These are phyloP conservation scores for Globodera ellingtonae DNA, from an alignment of 1,140 invertebrate genomes.

Conservation along the genomic window DNA sequence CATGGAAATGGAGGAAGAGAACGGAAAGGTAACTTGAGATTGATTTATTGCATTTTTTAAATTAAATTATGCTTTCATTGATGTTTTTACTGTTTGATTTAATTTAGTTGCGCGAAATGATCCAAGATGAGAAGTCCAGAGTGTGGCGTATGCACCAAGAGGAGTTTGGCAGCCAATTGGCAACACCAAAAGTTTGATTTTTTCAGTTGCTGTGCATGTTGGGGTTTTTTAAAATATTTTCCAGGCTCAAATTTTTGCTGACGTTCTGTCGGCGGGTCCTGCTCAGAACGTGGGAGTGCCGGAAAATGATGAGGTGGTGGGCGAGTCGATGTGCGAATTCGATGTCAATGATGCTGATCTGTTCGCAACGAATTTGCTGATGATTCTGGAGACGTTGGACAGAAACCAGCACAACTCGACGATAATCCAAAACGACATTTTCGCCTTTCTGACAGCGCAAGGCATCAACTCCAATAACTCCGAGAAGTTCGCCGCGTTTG, in stretches of 20 bases:
- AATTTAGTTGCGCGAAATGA: conserved; percentile 18
- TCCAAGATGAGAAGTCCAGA: conserved; percentile 12
- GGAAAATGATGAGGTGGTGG: neutral
- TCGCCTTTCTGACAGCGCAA: conserved; percentile 13
- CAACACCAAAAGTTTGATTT: neutral
- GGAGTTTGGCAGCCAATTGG: neutral
- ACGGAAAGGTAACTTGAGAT: neutral
- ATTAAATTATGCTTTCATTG: neutral
- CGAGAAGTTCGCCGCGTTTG: conserved; percentile 14
- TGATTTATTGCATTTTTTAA: neutral
- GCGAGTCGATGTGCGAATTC: neutral
- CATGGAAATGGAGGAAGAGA: conserved; percentile 26
- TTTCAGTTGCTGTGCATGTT: neutral
- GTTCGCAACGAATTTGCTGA: conserved; percentile 13
- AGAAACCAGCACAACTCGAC: neutral
- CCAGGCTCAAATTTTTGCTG: neutral
- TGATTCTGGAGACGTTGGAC: conserved; percentile 27
- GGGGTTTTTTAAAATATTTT: neutral
- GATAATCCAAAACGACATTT: conserved; percentile 7
- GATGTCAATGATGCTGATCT: conserved; percentile 18
- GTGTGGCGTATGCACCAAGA: conserved; percentile 5
- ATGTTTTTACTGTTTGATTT: neutral
- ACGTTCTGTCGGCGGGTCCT: neutral
- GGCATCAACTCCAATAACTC: conserved; percentile 3
- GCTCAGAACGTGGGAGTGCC: neutral